Evolutionary conservation across 2,888 invertebrate genomes (phyloP).

Genomic region (Himalopsyche kuldschensis): DNA sequence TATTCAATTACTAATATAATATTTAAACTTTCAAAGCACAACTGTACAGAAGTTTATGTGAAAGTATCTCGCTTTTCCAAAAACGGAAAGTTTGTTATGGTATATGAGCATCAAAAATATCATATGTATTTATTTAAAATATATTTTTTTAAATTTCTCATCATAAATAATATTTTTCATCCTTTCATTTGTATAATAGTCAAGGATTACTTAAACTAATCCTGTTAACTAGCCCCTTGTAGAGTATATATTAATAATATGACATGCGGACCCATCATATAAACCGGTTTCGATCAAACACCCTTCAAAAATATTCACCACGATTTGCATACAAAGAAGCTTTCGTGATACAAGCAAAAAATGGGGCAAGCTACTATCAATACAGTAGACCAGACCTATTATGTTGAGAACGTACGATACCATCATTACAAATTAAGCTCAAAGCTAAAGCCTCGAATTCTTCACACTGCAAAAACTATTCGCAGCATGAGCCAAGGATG

Average conservation of each 20-base stretch:
- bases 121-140: too few relatives aligned
- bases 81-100: too few relatives aligned
- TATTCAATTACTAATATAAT: too few relatives aligned
- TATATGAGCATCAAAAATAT: too few relatives aligned
- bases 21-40: too few relatives aligned
- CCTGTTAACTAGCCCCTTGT: background rate
- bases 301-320: background rate
- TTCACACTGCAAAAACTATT: constrained; percentile 18
- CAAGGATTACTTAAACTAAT: background rate
- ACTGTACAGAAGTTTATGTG: too few relatives aligned
- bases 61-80: too few relatives aligned
- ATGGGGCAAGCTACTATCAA: background rate
- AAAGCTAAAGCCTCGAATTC: constrained; percentile 16
- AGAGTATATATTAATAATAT: background rate
- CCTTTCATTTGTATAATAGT: too few relatives aligned
- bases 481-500: constrained; percentile 13
- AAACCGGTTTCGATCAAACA: background rate
- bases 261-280: background rate
- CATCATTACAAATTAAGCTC: constrained; percentile 32
- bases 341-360: background rate
- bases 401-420: constrained; percentile 21
- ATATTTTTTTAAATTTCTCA: too few relatives aligned
- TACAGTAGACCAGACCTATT: constrained; percentile 12
- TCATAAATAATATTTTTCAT: too few relatives aligned
- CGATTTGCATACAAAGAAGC: constrained; percentile 2